Percentiles rank a stretch among this genome's conserved stretches.
These are phyloP conservation scores for Benitochromis conjunctus DNA, from an alignment of 2,113 vertebrate species.

Conservation along the genomic window DNA sequence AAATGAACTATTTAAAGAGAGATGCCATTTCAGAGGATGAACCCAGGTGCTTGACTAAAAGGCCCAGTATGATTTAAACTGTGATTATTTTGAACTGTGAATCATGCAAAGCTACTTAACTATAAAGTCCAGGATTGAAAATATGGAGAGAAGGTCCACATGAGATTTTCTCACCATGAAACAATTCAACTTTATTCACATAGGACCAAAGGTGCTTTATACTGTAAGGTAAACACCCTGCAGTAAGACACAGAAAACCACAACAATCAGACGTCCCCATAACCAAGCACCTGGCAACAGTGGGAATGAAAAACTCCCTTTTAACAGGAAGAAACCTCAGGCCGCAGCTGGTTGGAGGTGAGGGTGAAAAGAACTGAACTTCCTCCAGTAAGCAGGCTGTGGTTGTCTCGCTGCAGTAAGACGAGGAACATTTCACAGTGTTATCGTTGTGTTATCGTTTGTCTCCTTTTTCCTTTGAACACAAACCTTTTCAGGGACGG, in stretches of 20 bases:
- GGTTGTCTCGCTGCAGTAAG: background rate
- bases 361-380: background rate
- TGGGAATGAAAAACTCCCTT: background rate
- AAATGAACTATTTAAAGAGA: too few relatives aligned
- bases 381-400: background rate
- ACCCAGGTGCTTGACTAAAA: background rate
- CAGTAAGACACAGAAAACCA: too few relatives aligned
- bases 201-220: background rate
- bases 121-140: background rate
- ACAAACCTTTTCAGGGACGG: background rate
- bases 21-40: background rate
- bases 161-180: background rate
- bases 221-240: background rate
- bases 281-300: background rate
- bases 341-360: accelerated
- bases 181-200: background rate
- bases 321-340: background rate
- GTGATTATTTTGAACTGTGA: background rate
- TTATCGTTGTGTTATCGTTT: background rate
- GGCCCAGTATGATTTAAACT: background rate
- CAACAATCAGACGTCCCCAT: background rate
- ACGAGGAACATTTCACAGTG: background rate
- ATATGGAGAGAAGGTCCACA: background rate
- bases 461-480: background rate
- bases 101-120: background rate